Evolutionary conservation across 2,797 vertebrate species (phyloP), one percentile per base, ranked within the genome.

Genomic region (Synaphobranchus kaupii): DNA sequence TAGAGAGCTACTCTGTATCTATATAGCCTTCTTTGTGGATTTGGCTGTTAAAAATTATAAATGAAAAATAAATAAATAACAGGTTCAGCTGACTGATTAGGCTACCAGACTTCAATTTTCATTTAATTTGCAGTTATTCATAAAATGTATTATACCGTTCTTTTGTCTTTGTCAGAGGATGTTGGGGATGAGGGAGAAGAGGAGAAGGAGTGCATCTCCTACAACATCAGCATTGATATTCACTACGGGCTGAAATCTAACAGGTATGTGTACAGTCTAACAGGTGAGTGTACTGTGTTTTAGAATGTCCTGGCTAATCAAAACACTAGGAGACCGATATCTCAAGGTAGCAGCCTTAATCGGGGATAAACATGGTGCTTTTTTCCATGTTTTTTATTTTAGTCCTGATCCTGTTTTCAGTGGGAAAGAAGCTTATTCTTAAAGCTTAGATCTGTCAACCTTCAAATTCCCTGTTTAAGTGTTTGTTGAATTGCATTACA

Each of bases 171-270:
- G 92, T 86, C 95, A 99, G 99, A 99, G 98, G 99, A 99, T 91
- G 99, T 99, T 84, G 97, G 98, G 39, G 98, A 99, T 94, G 99
- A 99, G 96, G 98, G 98, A 89, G 99, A 99, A 91, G 98, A 99
- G 87, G 99, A 99, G 91, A 98, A 97, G 89, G 98, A 99, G 91
- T 97, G 96, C 91, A 99, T 99, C 94, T 97, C 98, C 56, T 99
- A 99, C 91, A 97, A 95, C 89, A 90, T 99, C 94, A 99, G 94
- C 93, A 99, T 97, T 91, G 99, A 99, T 93, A 98, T 99, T 90
- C 98, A 97, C 92, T 99, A 99, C 88, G 98, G 98, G n/a, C 92
- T 99, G 83, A 99, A 99, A 91, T 99, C 99, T 52, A 99, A 99
- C 94, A 99, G 99, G 99, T 99, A 92, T 87, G 73, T 34, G 78